Base-by-base conservation (phyloP, 2,113 vertebrate species). In the Boleophthalmus pectinirostris region DNA sequence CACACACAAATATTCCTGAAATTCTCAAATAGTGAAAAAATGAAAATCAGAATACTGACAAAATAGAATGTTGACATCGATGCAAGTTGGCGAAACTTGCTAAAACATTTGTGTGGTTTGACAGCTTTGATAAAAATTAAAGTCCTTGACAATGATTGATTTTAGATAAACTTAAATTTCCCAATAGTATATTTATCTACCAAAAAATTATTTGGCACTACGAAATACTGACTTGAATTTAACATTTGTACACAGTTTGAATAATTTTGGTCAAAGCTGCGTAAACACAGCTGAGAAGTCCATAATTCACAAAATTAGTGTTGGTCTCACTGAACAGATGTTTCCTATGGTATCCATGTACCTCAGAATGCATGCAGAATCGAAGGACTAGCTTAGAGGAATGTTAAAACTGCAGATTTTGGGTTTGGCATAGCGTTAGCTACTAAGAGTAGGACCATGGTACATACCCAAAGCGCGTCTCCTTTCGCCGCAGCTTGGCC, bases 381-480 rank as follows among this genome's bases (percentile, higher is more conserved):
- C 68, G 51, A 71, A 53, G 70, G 79, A 60, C 60, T 25, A 0
- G 58, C 69, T 69, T 69, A 56, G 69, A 49, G n/a, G 33, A 21
- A 47, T 76, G 66, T 58, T 74, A 78, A 71, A 72, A 76, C 51
- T 20, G 10, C 1, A 47, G 51, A 57, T 56, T 73, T 69, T 18
- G 51, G 85, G 72, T 82, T 87, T 87, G 86, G 85, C 82, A 60
- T 25, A 9, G 66, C 3, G 18, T 14, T 1, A 0, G 24, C 61
- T 24, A 81, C 77, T 73, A 35, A 45, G 14, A 77, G 66, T 14
- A 15, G 21, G 11, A 65, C 54, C 25, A 54, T 67, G 49, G 38
- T 68, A 91, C 91, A 33, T 82, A 97, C 96, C 96, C 96, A 0
- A 96, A 97, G 2, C 95, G 94, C 0, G 95, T 97, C 89, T 96